These are phyloP conservation scores for Pogona vitticeps DNA, from an alignment of 2,113 vertebrate species.

Conservation along the genomic window DNA sequence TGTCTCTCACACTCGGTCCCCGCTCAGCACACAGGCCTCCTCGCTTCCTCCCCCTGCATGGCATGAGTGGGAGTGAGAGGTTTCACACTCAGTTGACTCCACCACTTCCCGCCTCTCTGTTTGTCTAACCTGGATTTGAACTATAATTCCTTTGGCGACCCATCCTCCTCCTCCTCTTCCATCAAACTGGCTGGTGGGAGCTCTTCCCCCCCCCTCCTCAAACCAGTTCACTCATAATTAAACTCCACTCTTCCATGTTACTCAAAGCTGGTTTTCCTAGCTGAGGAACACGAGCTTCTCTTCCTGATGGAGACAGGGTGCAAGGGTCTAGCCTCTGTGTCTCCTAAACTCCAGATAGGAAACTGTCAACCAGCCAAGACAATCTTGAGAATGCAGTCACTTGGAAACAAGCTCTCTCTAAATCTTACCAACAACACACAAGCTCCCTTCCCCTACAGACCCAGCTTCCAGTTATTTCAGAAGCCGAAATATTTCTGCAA, in stretches of 20 bases:
- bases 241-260: background rate
- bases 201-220: background rate
- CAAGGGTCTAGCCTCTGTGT: rapidly evolving
- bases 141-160: constrained; percentile 34
- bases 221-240: background rate
- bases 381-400: background rate
- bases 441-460: background rate
- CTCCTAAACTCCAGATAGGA: background rate
- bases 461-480: background rate
- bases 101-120: constrained; percentile 34
- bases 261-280: background rate
- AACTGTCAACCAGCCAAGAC: background rate
- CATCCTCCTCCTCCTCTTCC: constrained; percentile 15
- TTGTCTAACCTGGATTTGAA: constrained; percentile 49
- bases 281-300: background rate
- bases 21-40: background rate
- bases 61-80: constrained; percentile 15
- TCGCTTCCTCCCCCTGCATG: background rate
- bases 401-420: background rate
- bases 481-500: background rate
- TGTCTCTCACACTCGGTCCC: background rate
- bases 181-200: background rate
- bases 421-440: background rate
- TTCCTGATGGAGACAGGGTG: rapidly evolving
- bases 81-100: constrained; percentile 39